Conservation (phyloP, 2,797 vertebrate genomes). For the Linurgus olivaceus region DNA sequence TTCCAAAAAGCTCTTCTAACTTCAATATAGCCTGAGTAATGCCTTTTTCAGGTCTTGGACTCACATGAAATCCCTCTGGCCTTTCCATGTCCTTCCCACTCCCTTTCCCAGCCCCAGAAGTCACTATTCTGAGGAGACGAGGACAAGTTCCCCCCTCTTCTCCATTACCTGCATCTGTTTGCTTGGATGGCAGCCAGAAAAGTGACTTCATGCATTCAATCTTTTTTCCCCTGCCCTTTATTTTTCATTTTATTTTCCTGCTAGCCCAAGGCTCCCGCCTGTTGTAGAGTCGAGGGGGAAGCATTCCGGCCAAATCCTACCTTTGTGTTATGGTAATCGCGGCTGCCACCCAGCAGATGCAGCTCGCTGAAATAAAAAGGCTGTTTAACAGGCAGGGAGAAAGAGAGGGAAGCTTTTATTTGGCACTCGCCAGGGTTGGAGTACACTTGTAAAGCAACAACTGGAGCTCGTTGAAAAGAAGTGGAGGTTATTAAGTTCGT, state of each 20-base stretch:
- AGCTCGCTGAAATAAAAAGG: slow-evolving; percentile 31
- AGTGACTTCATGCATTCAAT: not conserved
- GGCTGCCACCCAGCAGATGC: slow-evolving; percentile 60
- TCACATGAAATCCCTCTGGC: not conserved
- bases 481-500: slow-evolving; percentile 62
- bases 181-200: slow-evolving; percentile 64
- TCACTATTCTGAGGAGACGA: not conserved
- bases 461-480: slow-evolving; percentile 59
- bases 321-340: slow-evolving; percentile 75
- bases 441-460: slow-evolving; percentile 73
- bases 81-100: not conserved
- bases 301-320: slow-evolving; percentile 31
- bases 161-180: slow-evolving; percentile 70
- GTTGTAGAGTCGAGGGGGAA: not conserved
- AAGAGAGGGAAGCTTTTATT: slow-evolving; percentile 71
- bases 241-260: not conserved
- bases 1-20: not conserved
- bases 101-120: not conserved
- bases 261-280: not conserved
- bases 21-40: not conserved
- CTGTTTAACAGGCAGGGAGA: slow-evolving; percentile 39
- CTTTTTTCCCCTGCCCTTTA: not conserved
- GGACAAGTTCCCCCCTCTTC: not conserved
- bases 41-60: not conserved
- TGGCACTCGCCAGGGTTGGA: slow-evolving; percentile 68